These are phyloP conservation scores for Lepus oiostolus DNA, from an alignment of 2,797 vertebrate species.

Conservation along the genomic window DNA sequence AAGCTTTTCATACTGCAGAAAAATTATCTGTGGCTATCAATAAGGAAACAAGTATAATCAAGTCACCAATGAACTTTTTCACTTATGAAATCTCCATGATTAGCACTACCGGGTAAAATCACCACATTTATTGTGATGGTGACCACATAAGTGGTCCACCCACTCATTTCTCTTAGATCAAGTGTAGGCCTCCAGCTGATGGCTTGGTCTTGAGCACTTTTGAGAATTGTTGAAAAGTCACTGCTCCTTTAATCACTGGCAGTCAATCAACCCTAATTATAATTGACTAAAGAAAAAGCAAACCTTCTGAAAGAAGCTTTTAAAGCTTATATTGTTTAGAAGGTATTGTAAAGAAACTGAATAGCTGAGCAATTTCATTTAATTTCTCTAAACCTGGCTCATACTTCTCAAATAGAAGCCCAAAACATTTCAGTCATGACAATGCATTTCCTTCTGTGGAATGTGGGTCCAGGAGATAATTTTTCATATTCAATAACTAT, in stretches of 20 bases:
- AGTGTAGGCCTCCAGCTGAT: not conserved
- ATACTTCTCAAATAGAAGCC: slow-evolving; percentile 81
- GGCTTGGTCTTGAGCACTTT: not conserved
- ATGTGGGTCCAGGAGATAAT: slow-evolving; percentile 51
- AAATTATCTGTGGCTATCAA: not conserved
- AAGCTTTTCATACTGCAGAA: slow-evolving; percentile 1
- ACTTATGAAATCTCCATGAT: not conserved
- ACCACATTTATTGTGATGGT: not conserved
- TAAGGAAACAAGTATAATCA: not conserved
- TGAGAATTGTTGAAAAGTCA: slow-evolving; percentile 69
- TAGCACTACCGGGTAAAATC: not conserved
- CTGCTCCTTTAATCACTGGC: slow-evolving; percentile 62
- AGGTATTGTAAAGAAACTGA: slow-evolving; percentile 80
- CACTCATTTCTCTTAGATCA: not conserved
- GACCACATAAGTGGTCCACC: not conserved
- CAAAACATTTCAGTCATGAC: slow-evolving; percentile 78
- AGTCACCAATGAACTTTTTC: not conserved
- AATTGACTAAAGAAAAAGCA: slow-evolving; percentile 70
- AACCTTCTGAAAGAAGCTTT: slow-evolving; percentile 55
- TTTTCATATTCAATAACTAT: slow-evolving; percentile 60
- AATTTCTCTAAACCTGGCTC: slow-evolving; percentile 75
- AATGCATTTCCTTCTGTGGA: slow-evolving; percentile 73
- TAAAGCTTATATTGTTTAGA: slow-evolving; percentile 76
- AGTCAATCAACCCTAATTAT: slow-evolving; percentile 81
- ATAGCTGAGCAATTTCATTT: slow-evolving; percentile 83